These are phyloP conservation scores for Channa striata DNA, from an alignment of 2,797 vertebrate genomes.

Conservation along the genomic window DNA sequence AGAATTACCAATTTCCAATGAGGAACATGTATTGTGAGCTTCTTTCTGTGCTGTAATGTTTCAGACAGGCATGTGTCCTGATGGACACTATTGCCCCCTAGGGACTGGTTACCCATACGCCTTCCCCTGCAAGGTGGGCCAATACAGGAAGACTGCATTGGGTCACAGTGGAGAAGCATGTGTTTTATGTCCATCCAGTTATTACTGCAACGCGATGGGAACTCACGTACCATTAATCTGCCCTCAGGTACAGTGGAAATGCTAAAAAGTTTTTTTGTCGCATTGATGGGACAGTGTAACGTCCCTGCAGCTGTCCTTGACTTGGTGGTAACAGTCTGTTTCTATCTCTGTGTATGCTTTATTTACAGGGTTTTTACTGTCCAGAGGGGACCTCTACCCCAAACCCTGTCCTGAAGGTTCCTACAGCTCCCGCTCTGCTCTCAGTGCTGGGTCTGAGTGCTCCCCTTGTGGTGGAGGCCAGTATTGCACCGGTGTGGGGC, in stretches of 20 bases:
- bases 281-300: not conserved
- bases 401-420: slow-evolving; percentile 86
- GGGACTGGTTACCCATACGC: slow-evolving; percentile 89
- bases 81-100: slow-evolving; percentile 87
- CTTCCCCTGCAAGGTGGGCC: slow-evolving; percentile 86
- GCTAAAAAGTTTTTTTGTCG: not conserved
- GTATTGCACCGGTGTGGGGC: slow-evolving; percentile 86
- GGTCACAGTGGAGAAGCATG: slow-evolving; percentile 79
- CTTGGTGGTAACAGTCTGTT: not conserved
- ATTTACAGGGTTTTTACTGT: slow-evolving; percentile 88
- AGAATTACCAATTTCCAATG: not conserved
- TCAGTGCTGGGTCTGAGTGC: slow-evolving; percentile 80
- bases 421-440: slow-evolving; percentile 75
- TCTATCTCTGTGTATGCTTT: not conserved
- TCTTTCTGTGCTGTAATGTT: slow-evolving; percentile 26
- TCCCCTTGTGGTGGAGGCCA: slow-evolving; percentile 83
- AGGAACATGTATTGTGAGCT: not conserved
- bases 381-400: slow-evolving; percentile 77
- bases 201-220: slow-evolving; percentile 85
- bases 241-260: slow-evolving; percentile 79
- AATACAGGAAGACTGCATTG: slow-evolving; percentile 86
- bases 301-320: not conserved
- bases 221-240: slow-evolving; percentile 82
- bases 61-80: slow-evolving; percentile 89
- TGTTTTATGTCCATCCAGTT: slow-evolving; percentile 82